phyloP scores from a whole-genome alignment of 1,140 invertebrate species.

The Physella acuta region DNA sequence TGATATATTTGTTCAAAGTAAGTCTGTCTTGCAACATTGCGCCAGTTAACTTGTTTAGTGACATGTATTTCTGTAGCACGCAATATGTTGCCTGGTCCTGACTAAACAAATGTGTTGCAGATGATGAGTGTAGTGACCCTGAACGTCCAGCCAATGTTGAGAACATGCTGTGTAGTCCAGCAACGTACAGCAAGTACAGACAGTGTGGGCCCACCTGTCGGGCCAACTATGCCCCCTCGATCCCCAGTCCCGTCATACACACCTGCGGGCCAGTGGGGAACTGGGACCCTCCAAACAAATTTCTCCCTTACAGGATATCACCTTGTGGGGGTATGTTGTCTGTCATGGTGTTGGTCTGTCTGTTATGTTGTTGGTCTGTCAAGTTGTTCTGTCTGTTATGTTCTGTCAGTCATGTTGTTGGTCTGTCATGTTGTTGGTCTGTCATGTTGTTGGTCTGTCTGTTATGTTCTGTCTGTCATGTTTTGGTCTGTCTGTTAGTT shows the following conservation, averaged over 20 bases:
- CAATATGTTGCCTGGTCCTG: too few relatives aligned
- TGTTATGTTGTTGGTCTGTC: not conserved
- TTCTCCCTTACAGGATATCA: constrained; percentile 24
- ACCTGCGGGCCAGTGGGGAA: constrained; percentile 30
- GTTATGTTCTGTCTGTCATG: not conserved
- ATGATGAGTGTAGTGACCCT: constrained; percentile 25
- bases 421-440: not conserved
- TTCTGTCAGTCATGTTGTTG: not conserved
- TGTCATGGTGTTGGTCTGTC: not conserved
- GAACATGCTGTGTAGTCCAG: constrained; percentile 20
- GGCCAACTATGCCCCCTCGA: not conserved
- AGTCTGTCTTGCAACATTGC: not conserved
- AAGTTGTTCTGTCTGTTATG: not conserved
- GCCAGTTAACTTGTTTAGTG: not conserved
- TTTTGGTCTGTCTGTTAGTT: not conserved
- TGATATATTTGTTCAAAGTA: constrained; percentile 29
- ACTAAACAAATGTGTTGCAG: constrained; percentile 14
- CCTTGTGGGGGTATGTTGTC: constrained; percentile 27
- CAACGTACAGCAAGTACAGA: constrained; percentile 14
- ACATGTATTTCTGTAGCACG: not conserved
- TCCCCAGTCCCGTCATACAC: constrained; percentile 21
- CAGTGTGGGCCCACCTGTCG: constrained; percentile 26
- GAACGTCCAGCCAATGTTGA: constrained; percentile 18
- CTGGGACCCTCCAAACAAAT: constrained; percentile 30
- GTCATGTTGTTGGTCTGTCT: not conserved